A percentile compares a stretch with the other conserved stretches of the same genome.
Evolutionary conservation across 2,113 vertebrate species (phyloP).

Genomic region (Sterrhoptilus dennistouni): DNA sequence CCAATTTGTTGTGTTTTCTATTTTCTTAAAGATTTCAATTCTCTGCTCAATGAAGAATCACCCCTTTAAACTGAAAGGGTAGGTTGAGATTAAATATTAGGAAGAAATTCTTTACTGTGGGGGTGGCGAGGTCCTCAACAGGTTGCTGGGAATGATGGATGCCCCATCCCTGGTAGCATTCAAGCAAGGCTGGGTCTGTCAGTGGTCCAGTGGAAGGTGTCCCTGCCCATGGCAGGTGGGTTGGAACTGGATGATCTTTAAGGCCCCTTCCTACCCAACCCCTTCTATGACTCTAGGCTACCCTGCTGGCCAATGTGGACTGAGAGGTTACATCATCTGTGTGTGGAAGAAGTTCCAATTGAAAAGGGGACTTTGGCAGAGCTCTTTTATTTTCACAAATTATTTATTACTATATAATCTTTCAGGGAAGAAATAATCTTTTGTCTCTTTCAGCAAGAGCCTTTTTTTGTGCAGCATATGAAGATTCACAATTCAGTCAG

Average conservation of each 20-base stretch:
- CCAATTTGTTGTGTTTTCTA: neutral
- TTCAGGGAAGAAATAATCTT: neutral
- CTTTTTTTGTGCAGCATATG: neutral
- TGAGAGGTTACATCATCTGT: neutral
- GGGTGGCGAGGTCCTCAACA: neutral
- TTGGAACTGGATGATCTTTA: neutral
- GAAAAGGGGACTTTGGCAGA: neutral
- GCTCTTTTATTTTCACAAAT: neutral
- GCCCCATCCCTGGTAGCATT: neutral
- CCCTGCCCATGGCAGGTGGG: neutral
- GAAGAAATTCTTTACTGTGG: neutral
- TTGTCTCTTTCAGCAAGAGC: neutral
- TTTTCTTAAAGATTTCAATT: neutral
- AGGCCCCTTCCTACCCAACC: neutral
- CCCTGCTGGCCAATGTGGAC: fast-evolving
- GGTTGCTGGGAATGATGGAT: neutral
- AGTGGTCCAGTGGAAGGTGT: neutral
- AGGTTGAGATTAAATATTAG: neutral
- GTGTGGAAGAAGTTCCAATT: neutral
- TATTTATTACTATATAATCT: neutral
- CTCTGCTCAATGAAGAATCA: neutral
- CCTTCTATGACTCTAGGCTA: neutral
- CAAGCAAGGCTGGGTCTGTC: neutral
- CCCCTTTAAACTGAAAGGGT: neutral
- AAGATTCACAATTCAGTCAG: neutral